A percentile compares a stretch with the other conserved stretches of the same genome.
phyloP scores from a whole-genome alignment of 2,888 invertebrate species.

The Pyrgus malvae region DNA sequence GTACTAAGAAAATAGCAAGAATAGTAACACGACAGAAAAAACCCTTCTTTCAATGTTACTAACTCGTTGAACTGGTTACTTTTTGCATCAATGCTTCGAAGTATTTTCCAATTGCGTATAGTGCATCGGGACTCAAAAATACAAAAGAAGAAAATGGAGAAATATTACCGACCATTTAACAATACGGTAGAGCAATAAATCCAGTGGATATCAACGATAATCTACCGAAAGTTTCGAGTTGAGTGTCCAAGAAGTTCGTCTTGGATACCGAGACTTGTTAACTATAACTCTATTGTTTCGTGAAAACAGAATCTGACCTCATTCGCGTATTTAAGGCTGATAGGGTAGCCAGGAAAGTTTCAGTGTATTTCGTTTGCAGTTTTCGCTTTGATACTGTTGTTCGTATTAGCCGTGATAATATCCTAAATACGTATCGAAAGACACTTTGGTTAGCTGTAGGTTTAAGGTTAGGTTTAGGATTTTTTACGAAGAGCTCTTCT shows the following conservation, averaged over 20 bases:
- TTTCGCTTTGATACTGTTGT: slow-evolving; percentile 21
- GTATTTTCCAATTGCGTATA: slow-evolving; percentile 20
- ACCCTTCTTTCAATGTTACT: slow-evolving; percentile 13
- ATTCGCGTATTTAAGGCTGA: slow-evolving; percentile 43
- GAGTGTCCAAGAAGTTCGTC: slow-evolving; percentile 56
- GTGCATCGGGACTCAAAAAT: slow-evolving; percentile 22
- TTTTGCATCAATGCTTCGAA: slow-evolving; percentile 17
- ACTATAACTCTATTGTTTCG: slow-evolving; percentile 54
- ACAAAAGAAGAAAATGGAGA: slow-evolving; percentile 32
- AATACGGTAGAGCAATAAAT: slow-evolving; percentile 57
- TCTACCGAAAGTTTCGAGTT: slow-evolving; percentile 51
- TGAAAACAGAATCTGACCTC: slow-evolving; percentile 49
- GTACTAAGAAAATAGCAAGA: slow-evolving; percentile 4
- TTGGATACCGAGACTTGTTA: slow-evolving; percentile 43
- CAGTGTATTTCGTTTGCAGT: slow-evolving; percentile 28
- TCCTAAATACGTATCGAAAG: neutral
- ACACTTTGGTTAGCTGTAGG: neutral
- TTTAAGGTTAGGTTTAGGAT: too few species aligned
- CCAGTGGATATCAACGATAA: slow-evolving; percentile 55
- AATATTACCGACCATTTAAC: slow-evolving; percentile 50
- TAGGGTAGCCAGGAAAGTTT: slow-evolving; percentile 34
- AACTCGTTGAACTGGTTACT: slow-evolving; percentile 9
- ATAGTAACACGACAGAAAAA: slow-evolving; percentile 6
- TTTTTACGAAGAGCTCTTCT: too few species aligned
- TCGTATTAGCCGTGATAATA: neutral